A percentile compares a stretch with the other conserved stretches of the same genome.
These are phyloP conservation scores for Spodoptera litura DNA, from an alignment of 1,140 invertebrate species.

Conservation along the genomic window DNA sequence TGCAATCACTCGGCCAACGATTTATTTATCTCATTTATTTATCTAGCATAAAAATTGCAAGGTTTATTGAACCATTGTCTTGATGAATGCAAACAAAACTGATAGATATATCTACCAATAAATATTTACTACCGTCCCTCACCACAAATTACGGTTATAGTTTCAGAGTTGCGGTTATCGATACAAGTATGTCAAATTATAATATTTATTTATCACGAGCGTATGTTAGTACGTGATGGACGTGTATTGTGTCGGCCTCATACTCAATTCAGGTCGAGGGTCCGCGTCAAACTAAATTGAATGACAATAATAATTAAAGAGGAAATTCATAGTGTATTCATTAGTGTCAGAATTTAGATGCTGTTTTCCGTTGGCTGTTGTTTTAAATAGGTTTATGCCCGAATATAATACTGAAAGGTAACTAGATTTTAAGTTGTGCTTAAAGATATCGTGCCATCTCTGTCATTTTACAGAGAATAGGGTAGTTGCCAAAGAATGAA, in stretches of 20 bases:
- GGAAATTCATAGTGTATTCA: slow-evolving; percentile 23
- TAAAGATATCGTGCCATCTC: too few species aligned
- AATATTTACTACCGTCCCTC: slow-evolving; percentile 30
- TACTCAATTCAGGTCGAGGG: slow-evolving; percentile 51
- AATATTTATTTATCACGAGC: slow-evolving; percentile 48
- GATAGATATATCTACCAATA: not conserved
- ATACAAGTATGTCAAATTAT: slow-evolving; percentile 55
- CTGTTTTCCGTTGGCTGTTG: slow-evolving; percentile 2
- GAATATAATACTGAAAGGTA: too few species aligned
- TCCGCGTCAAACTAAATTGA: slow-evolving; percentile 34
- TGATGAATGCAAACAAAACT: not conserved
- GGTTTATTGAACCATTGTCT: too few species aligned
- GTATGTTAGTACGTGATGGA: slow-evolving; percentile 50
- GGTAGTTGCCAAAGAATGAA: too few species aligned
- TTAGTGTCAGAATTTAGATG: not conserved
- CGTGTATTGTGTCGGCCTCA: slow-evolving; percentile 37
- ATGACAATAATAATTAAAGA: slow-evolving; percentile 36
- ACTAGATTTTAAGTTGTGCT: too few species aligned
- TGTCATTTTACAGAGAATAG: too few species aligned
- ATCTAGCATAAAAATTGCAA: too few species aligned
- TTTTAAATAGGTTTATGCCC: too few species aligned
- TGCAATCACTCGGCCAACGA: too few species aligned
- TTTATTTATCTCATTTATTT: too few species aligned
- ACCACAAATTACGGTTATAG: slow-evolving; percentile 52
- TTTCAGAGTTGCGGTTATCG: slow-evolving; percentile 47